These are phyloP conservation scores for Smittia sp. DNA, from an alignment of 2,888 invertebrate species.

Conservation along the genomic window DNA sequence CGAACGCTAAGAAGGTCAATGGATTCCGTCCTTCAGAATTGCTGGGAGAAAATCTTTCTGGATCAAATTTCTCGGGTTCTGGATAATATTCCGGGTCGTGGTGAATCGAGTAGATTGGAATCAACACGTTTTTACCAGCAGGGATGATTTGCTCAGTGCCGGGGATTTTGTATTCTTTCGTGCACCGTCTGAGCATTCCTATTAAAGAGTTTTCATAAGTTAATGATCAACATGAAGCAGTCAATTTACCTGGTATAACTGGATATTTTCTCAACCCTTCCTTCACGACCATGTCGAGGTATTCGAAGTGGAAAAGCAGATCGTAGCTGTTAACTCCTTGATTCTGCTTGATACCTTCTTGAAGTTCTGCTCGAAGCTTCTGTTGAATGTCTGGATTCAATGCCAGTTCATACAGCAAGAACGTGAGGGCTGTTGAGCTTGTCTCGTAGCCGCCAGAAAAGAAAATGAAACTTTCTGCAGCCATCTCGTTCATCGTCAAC, in stretches of 20 bases:
- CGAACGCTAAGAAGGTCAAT: not conserved
- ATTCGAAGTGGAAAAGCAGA: constrained; percentile 51
- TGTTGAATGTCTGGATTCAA: constrained; percentile 2
- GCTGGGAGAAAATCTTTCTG: constrained; percentile 51
- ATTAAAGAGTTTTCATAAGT: too few relatives aligned
- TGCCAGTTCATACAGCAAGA: constrained; percentile 51
- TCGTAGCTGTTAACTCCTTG: constrained; percentile 49
- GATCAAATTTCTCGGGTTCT: constrained; percentile 51
- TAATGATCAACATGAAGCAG: too few relatives aligned
- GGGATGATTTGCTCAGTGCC: constrained; percentile 53
- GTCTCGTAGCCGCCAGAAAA: constrained; percentile 45
- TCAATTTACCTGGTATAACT: constrained; percentile 54
- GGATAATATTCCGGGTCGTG: constrained; percentile 51
- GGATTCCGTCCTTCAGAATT: constrained; percentile 43
- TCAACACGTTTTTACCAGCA: constrained; percentile 49
- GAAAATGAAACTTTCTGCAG: constrained; percentile 16
- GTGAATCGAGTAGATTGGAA: constrained; percentile 49
- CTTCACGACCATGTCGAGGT: constrained; percentile 52
- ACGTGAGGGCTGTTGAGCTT: too few relatives aligned
- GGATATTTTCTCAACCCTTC: constrained; percentile 55
- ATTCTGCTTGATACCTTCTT: constrained; percentile 46
- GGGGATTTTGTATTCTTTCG: constrained; percentile 53
- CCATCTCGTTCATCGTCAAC: not conserved
- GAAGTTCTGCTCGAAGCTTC: not conserved
- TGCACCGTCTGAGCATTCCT: too few relatives aligned